A percentile compares a stretch with the other conserved stretches of the same genome.
These are phyloP conservation scores for Heliconius erato DNA, from an alignment of 2,888 invertebrate species.

Conservation along the genomic window DNA sequence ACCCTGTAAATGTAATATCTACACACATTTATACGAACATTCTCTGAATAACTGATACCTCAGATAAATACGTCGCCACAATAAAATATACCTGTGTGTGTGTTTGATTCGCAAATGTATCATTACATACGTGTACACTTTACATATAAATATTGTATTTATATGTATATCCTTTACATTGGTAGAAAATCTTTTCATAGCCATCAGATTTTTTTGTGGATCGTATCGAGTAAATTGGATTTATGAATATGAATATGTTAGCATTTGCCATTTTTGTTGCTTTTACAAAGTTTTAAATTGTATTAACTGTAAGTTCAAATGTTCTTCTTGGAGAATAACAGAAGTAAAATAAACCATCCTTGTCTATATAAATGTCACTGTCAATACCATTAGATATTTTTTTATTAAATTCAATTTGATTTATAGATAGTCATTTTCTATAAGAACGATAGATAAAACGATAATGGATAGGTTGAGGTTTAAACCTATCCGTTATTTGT, in stretches of 20 bases:
- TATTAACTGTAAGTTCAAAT: neutral
- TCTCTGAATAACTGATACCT: constrained; percentile 35
- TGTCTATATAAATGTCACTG: neutral
- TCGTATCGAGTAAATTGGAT: constrained; percentile 32
- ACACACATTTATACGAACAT: constrained; percentile 38
- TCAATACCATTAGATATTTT: neutral
- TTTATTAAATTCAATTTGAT: no score
- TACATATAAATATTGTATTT: neutral
- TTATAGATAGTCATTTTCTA: no score
- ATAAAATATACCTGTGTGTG: constrained; percentile 34
- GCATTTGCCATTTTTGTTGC: constrained; percentile 6
- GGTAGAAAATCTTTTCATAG: constrained; percentile 20
- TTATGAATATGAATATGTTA: constrained; percentile 27
- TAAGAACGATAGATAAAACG: no score
- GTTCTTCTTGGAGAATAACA: neutral
- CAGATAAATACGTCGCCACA: constrained; percentile 27
- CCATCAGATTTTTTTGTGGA: constrained; percentile 12
- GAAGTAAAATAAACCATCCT: neutral
- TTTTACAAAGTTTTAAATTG: constrained; percentile 15
- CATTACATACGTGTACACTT: neutral
- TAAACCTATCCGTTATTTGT: no score
- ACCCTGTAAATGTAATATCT: constrained; percentile 45
- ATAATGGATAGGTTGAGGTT: no score
- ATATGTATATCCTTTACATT: constrained; percentile 3
- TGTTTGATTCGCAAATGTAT: constrained; percentile 21